These are phyloP conservation scores for Colinus virginianus DNA, from an alignment of 2,113 vertebrate genomes.

Conservation along the genomic window DNA sequence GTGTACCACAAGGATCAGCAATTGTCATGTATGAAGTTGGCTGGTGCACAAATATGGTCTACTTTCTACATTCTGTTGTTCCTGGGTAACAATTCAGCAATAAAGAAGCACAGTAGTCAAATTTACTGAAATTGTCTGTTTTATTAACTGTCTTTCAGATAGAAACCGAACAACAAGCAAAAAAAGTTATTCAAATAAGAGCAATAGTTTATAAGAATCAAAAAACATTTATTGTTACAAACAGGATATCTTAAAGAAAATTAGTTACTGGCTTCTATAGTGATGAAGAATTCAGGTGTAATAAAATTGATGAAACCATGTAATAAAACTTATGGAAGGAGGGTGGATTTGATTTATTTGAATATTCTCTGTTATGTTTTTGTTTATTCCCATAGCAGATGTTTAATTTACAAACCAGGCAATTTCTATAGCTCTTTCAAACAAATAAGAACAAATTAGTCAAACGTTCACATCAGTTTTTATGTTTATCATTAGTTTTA, in stretches of 20 bases:
- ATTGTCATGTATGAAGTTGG: not conserved
- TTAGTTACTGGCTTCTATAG: conserved; percentile 10
- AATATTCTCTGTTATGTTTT: conserved; percentile 85
- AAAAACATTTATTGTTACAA: conserved; percentile 62
- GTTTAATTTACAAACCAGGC: conserved; percentile 87
- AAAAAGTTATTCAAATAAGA: conserved; percentile 8
- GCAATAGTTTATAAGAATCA: conserved; percentile 34
- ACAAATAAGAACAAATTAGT: conserved; percentile 87
- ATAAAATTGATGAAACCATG: conserved; percentile 79
- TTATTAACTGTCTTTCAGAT: not conserved
- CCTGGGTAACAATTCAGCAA: not conserved
- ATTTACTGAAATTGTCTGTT: not conserved
- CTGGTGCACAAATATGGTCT: not conserved
- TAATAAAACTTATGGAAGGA: conserved; percentile 83
- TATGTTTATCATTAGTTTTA: conserved; percentile 89
- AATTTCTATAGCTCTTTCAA: conserved; percentile 83
- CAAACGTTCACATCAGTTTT: conserved; percentile 85
- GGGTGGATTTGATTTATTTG: conserved; percentile 85
- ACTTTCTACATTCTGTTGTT: not conserved
- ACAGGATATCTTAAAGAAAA: conserved; percentile 59
- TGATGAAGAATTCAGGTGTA: conserved; percentile 65
- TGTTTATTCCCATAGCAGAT: conserved; percentile 88
- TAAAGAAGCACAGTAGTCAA: not conserved
- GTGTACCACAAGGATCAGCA: not conserved
- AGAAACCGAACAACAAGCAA: not conserved